These are phyloP conservation scores for Muscicapa striata DNA, from an alignment of 2,797 vertebrate species.

Conservation along the genomic window DNA sequence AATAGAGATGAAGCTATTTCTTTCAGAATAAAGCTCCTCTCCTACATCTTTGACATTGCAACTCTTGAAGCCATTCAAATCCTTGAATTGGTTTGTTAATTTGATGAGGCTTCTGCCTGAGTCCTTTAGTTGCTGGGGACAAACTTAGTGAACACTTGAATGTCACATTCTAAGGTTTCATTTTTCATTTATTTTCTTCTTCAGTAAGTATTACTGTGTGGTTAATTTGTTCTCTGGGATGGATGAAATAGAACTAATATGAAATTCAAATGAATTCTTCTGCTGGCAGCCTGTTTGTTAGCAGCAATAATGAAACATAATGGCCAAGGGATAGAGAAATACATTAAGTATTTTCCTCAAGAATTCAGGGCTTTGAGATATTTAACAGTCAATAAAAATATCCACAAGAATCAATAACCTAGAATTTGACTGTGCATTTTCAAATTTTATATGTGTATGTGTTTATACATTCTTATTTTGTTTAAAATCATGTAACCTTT, in stretches of 20 bases:
- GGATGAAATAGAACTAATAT: constrained; percentile 45
- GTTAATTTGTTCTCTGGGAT: constrained; percentile 39
- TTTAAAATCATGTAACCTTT: background rate
- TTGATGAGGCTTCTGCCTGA: background rate
- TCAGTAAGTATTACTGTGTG: constrained; percentile 11
- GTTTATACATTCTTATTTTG: background rate
- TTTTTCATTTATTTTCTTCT: constrained; percentile 48
- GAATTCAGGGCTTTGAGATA: background rate
- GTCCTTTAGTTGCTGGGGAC: background rate
- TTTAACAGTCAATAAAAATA: background rate
- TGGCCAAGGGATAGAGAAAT: background rate
- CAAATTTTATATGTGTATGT: background rate
- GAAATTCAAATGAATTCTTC: constrained; percentile 49
- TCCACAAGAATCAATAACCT: background rate
- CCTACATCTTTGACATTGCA: background rate
- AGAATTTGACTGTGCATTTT: background rate
- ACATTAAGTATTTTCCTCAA: background rate
- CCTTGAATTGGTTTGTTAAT: background rate
- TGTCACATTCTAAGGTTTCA: background rate
- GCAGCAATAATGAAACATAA: constrained; percentile 35
- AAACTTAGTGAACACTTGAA: background rate
- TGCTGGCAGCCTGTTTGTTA: constrained; percentile 41
- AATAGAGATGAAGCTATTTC: background rate
- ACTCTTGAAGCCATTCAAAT: background rate
- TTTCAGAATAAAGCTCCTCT: background rate